Conservation (phyloP, 2,113 vertebrate species). For the Tretioscincus oriximinensis region DNA sequence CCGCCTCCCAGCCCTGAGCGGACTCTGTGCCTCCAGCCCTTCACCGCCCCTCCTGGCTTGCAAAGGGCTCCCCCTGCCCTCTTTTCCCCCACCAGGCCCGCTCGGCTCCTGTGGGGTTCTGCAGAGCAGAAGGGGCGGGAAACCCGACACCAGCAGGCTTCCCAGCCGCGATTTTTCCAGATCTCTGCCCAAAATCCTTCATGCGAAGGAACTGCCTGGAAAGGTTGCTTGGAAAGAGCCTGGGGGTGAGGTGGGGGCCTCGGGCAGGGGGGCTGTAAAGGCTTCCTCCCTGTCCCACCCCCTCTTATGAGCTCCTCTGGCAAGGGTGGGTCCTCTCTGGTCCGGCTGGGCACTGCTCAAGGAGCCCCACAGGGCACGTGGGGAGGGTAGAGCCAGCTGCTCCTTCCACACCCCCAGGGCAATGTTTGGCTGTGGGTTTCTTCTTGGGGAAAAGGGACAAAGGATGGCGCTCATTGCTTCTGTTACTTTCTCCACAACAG, state of each 20-base stretch:
- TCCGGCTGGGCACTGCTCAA: not conserved
- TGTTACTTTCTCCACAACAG: too few relatives aligned
- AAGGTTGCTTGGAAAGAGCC: slow-evolving; percentile 50
- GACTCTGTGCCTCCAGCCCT: not conserved
- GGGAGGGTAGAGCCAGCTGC: not conserved
- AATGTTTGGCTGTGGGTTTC: too few relatives aligned
- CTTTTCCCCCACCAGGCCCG: not conserved
- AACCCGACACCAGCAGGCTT: not conserved
- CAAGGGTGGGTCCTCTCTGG: too few relatives aligned
- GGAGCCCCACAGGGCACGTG: not conserved
- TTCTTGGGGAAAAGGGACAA: too few relatives aligned
- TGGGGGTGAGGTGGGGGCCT: slow-evolving; percentile 39
- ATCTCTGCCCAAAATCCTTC: slow-evolving; percentile 7
- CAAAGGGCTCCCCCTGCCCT: not conserved
- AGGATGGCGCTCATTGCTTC: too few relatives aligned
- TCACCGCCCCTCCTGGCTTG: not conserved
- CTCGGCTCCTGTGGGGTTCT: not conserved
- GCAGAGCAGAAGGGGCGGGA: not conserved
- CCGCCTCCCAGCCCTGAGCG: not conserved
- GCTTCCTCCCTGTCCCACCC: not conserved
- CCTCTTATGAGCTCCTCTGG: not conserved
- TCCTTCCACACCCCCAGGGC: not conserved
- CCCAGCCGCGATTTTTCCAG: slow-evolving; percentile 7
- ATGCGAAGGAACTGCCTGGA: slow-evolving; percentile 31
- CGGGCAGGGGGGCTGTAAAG: not conserved